These are phyloP conservation scores for Micronycteris hirsuta DNA, from an alignment of 2,113 vertebrate genomes.

Conservation along the genomic window DNA sequence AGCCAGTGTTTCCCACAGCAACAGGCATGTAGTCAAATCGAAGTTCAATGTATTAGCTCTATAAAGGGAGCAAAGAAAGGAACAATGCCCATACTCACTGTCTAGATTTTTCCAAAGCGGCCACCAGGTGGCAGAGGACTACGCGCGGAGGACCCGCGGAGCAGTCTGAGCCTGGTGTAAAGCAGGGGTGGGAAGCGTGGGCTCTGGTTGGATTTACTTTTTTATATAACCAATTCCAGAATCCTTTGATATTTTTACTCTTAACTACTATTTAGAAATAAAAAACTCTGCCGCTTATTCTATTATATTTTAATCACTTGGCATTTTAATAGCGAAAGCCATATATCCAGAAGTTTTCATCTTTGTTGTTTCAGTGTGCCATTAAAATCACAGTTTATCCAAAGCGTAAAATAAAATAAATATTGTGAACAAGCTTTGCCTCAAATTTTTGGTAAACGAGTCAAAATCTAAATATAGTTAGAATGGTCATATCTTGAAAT, in stretches of 20 bases:
- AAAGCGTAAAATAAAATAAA: not conserved
- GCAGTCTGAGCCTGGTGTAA: rapidly evolving
- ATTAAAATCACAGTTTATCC: not conserved
- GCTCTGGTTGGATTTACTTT: not conserved
- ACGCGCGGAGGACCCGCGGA: not conserved
- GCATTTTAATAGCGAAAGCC: conserved; percentile 30
- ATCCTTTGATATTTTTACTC: not conserved
- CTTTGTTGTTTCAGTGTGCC: not conserved
- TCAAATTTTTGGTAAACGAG: not conserved
- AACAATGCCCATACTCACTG: rapidly evolving
- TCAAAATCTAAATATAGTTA: not conserved
- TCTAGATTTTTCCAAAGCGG: not conserved
- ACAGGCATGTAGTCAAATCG: not conserved
- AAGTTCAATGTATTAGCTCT: conserved; percentile 7
- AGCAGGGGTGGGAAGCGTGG: not conserved
- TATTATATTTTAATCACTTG: not conserved
- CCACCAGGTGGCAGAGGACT: conserved; percentile 72
- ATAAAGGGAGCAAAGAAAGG: not conserved
- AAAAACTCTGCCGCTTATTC: not conserved
- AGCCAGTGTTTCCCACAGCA: not conserved
- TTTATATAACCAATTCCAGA: not conserved
- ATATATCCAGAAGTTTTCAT: not conserved
- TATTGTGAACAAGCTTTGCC: not conserved
- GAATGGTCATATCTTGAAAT: not conserved
- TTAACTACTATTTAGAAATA: not conserved